Conservation (phyloP, 2,888 invertebrate genomes). For the Toxonevra muliebris region DNA sequence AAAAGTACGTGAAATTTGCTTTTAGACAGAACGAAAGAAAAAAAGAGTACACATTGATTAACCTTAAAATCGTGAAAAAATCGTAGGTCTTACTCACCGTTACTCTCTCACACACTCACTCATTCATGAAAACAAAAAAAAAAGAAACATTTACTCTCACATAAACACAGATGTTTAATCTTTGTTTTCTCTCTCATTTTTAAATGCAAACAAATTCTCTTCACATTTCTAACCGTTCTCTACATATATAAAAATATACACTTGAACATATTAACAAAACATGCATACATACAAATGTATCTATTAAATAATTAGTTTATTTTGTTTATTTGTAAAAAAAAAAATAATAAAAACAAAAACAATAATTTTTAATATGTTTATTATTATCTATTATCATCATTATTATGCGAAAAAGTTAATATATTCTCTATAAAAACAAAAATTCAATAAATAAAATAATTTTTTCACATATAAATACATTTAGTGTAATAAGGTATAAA, state of each 20-base stretch:
- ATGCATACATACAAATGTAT: background rate
- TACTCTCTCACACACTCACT: background rate
- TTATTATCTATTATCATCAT: slow-evolving; percentile 1
- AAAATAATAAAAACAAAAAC: background rate
- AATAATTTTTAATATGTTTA: background rate
- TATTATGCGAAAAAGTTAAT: background rate
- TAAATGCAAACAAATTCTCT: background rate
- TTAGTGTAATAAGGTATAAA: slow-evolving; percentile 23
- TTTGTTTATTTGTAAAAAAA: background rate
- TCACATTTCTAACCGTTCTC: background rate
- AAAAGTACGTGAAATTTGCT: slow-evolving; percentile 33
- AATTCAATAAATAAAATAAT: background rate
- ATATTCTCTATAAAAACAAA: slow-evolving; percentile 7
- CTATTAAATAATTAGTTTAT: background rate
- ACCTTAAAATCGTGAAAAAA: no score
- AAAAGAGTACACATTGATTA: no score
- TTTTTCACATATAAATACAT: slow-evolving; percentile 1
- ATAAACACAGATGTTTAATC: background rate
- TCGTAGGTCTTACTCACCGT: background rate
- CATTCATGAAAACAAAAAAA: background rate
- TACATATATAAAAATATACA: no score
- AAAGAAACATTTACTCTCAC: background rate
- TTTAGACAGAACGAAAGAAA: no score
- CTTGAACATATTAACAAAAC: background rate
- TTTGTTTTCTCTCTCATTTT: background rate